These are phyloP conservation scores for Montifringilla adamsi DNA, from an alignment of 2,113 vertebrate genomes.

Conservation along the genomic window DNA sequence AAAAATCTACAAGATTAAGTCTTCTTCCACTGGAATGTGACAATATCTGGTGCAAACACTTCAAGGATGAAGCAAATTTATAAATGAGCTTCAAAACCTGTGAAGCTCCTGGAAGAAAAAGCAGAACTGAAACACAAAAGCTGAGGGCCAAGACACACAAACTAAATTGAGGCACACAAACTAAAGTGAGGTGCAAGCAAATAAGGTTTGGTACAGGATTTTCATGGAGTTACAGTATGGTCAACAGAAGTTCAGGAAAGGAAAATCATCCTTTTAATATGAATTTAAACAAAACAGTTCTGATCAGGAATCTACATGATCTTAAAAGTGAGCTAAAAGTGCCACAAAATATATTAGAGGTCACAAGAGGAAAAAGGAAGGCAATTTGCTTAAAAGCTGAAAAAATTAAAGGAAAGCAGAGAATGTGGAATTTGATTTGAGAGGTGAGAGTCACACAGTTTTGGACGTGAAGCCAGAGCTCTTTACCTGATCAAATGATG, in stretches of 20 bases:
- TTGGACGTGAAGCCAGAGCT: background rate
- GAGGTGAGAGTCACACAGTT: background rate
- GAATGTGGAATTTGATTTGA: background rate
- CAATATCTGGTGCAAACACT: background rate
- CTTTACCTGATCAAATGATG: background rate
- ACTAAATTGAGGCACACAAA: background rate
- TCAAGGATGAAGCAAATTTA: background rate
- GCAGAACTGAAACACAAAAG: background rate
- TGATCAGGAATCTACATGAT: accelerated
- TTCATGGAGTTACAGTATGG: background rate
- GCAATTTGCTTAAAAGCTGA: background rate
- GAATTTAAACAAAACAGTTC: background rate
- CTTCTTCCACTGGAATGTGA: background rate
- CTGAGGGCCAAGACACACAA: background rate
- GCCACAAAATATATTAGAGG: background rate
- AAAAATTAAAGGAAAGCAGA: background rate
- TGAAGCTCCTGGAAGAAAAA: background rate
- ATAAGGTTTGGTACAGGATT: background rate
- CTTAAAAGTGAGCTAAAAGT: background rate
- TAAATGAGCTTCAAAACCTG: background rate
- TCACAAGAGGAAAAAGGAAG: background rate
- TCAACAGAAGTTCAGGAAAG: background rate
- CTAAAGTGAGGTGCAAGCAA: background rate
- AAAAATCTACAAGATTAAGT: background rate
- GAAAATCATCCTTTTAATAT: background rate